Percentiles rank a stretch among this genome's conserved stretches.
Evolutionary conservation across 2,797 vertebrate species (phyloP).

Genomic region (Crax fasciolata): DNA sequence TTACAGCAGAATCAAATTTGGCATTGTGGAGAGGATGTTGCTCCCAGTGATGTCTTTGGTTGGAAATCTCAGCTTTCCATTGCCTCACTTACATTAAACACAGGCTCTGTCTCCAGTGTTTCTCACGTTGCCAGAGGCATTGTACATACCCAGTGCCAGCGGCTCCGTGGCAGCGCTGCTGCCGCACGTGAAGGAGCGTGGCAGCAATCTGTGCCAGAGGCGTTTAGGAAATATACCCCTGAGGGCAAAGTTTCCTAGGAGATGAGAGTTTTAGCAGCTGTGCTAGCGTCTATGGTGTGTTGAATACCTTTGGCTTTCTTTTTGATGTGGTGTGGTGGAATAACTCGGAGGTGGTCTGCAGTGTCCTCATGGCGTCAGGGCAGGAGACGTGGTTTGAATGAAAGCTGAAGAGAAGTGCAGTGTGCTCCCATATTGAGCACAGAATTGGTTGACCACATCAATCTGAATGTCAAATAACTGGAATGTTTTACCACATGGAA

Average conservation of each 20-base stretch:
- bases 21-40: neutral
- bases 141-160: neutral
- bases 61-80: neutral
- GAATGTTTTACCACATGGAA: constrained; percentile 16
- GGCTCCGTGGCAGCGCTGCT: neutral
- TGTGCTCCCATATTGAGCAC: constrained; percentile 22
- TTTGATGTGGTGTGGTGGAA: neutral
- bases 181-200: fast-evolving
- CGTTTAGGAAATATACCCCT: neutral
- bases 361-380: neutral
- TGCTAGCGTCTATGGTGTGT: neutral
- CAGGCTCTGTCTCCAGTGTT: neutral
- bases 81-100: neutral
- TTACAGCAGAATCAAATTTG: constrained; percentile 22
- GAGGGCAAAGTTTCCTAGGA: neutral
- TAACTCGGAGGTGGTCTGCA: neutral
- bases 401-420: constrained; percentile 36
- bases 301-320: neutral
- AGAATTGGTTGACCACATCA: constrained; percentile 17
- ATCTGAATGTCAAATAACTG: constrained; percentile 55
- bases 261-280: constrained; percentile 10
- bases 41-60: constrained; percentile 11
- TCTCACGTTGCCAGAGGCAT: neutral
- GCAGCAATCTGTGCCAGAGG: neutral
- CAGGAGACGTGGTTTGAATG: constrained; percentile 19